These are phyloP conservation scores for Semaprochilodus insignis DNA, from an alignment of 2,797 vertebrate genomes.

Conservation along the genomic window DNA sequence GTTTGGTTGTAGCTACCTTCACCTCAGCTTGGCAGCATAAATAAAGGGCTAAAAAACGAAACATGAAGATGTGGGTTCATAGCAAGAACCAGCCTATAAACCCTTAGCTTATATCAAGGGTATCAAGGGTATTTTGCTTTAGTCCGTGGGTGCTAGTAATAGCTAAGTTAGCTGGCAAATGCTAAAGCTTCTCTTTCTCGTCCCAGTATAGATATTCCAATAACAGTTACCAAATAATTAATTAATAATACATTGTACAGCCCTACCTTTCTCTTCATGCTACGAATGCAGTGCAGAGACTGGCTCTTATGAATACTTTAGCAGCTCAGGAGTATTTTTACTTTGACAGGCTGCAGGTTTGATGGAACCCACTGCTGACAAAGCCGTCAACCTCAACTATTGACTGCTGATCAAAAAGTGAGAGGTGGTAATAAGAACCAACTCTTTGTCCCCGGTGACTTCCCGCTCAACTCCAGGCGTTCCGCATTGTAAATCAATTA, in stretches of 20 bases:
- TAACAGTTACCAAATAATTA: neutral
- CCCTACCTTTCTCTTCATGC: neutral
- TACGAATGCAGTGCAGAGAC: neutral
- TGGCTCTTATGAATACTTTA: constrained; percentile 33
- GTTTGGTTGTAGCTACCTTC: too few relatives aligned
- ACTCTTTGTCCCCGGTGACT: constrained; percentile 64
- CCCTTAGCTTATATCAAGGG: too few relatives aligned
- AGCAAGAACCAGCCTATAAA: too few relatives aligned
- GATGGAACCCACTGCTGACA: constrained; percentile 59
- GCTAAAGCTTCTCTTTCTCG: too few relatives aligned
- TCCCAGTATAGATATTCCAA: neutral
- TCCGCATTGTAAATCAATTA: constrained; percentile 82
- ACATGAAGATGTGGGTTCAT: too few relatives aligned
- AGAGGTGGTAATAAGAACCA: constrained; percentile 67
- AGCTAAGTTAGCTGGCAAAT: too few relatives aligned
- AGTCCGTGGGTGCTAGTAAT: too few relatives aligned
- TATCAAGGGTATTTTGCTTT: too few relatives aligned
- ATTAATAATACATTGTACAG: neutral
- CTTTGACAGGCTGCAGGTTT: constrained; percentile 63
- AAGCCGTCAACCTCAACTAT: constrained; percentile 59
- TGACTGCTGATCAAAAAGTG: constrained; percentile 59
- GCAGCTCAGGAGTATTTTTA: constrained; percentile 39
- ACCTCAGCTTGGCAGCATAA: too few relatives aligned
- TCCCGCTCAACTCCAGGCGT: constrained; percentile 64
- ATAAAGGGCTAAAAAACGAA: too few relatives aligned